Evolutionary conservation across 2,113 vertebrate genomes (phyloP).

Genomic region (Pogonocichla stellata): DNA sequence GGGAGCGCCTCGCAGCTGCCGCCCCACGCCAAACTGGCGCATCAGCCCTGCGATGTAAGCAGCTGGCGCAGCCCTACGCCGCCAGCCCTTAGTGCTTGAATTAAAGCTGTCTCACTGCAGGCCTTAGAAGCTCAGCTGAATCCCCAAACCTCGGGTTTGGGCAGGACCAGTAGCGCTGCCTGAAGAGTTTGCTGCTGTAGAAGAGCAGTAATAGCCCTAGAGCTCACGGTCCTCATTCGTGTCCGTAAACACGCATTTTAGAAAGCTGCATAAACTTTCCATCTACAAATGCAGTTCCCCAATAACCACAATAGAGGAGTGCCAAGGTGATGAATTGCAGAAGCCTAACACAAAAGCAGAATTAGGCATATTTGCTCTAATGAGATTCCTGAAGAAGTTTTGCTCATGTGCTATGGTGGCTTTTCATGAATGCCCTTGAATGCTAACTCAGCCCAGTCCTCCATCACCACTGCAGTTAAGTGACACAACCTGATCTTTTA

Average conservation of each 20-base stretch:
- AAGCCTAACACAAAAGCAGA: background rate
- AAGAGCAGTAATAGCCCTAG: background rate
- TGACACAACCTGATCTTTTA: background rate
- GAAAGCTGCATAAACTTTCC: background rate
- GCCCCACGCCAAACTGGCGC: accelerated
- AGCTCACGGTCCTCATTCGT: accelerated
- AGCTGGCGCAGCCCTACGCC: accelerated
- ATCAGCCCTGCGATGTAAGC: accelerated
- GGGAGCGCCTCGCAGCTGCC: accelerated
- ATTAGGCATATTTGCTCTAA: background rate
- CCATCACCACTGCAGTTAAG: background rate
- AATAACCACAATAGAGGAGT: background rate
- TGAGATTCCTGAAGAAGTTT: background rate
- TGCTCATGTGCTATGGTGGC: accelerated
- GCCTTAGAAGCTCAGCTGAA: accelerated
- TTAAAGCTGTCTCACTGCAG: accelerated
- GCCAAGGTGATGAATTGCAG: accelerated
- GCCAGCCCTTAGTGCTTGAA: accelerated
- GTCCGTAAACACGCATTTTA: background rate
- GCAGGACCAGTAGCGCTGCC: accelerated
- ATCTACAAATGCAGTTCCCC: background rate
- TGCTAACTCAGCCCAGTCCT: too few species aligned
- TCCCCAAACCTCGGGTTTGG: background rate
- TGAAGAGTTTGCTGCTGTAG: background rate
- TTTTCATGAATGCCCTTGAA: background rate